Evolutionary conservation across 2,797 vertebrate genomes (phyloP).

Genomic region (Graptemys geographica): DNA sequence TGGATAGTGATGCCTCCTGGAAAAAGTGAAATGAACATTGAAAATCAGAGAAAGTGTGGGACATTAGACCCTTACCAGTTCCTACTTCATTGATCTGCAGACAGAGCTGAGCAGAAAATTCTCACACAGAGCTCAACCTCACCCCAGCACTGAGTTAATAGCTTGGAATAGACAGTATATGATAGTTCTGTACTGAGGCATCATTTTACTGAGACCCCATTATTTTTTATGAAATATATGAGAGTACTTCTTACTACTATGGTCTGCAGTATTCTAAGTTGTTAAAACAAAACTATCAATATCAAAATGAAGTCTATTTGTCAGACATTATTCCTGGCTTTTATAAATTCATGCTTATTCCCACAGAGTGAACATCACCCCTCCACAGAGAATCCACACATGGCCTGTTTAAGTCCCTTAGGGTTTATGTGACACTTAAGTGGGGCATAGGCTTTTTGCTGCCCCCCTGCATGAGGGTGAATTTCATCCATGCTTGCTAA

Average conservation of each 20-base stretch:
- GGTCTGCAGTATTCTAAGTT: conserved; percentile 52
- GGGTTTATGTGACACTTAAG: conserved; percentile 34
- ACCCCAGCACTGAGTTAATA: not conserved
- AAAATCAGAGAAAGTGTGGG: conserved; percentile 2
- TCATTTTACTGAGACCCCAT: conserved; percentile 23
- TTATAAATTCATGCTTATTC: conserved; percentile 41
- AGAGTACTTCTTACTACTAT: conserved; percentile 1
- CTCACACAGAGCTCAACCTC: not conserved
- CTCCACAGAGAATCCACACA: conserved; percentile 44
- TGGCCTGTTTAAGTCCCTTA: not conserved
- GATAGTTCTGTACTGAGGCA: not conserved
- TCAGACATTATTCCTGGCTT: conserved; percentile 49
- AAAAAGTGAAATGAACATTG: not conserved
- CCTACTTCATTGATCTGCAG: not conserved
- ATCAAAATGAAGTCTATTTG: conserved; percentile 47
- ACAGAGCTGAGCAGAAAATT: not conserved
- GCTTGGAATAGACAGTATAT: not conserved
- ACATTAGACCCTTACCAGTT: not conserved
- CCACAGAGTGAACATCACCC: conserved; percentile 48
- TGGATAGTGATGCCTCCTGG: not conserved
- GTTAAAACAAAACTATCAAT: conserved; percentile 61
- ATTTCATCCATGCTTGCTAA: conserved; percentile 25
- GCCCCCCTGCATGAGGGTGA: not conserved
- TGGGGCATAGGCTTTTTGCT: not conserved
- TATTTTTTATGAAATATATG: conserved; percentile 50